Conservation (phyloP, 1,140 invertebrate genomes). For the Heterodera schachtii region DNA sequence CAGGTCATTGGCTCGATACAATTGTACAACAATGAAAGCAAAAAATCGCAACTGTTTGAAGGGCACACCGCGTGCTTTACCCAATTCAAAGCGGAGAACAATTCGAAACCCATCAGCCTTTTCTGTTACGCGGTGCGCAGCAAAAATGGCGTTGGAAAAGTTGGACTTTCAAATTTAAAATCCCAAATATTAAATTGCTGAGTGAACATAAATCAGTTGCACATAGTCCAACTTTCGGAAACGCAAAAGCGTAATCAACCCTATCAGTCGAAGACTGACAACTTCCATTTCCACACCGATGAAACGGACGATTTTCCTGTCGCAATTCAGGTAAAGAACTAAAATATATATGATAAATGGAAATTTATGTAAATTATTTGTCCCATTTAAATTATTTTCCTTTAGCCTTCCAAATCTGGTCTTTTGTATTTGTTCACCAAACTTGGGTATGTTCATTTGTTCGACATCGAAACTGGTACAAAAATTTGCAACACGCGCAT, state of each 20-base stretch:
- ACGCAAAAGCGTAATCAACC: constrained; percentile 91
- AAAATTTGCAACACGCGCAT: constrained; percentile 99
- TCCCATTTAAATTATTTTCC: constrained; percentile 29
- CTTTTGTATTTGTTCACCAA: constrained; percentile 98
- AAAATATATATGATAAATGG: too few species aligned
- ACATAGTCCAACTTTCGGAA: constrained; percentile 97
- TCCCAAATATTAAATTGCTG: too few species aligned
- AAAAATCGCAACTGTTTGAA: constrained; percentile 97
- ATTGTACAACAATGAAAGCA: constrained; percentile 96
- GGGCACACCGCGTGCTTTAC: constrained; percentile 98
- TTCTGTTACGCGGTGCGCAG: constrained; percentile 96
- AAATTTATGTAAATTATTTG: not conserved
- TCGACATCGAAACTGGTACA: constrained; percentile 97
- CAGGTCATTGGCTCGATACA: constrained; percentile 98
- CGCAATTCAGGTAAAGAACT: constrained; percentile 86
- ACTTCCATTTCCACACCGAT: constrained; percentile 97
- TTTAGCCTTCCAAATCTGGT: constrained; percentile 84
- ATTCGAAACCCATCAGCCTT: constrained; percentile 86
- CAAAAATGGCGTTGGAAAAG: constrained; percentile 80
- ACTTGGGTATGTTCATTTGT: constrained; percentile 98
- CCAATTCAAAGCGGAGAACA: constrained; percentile 93
- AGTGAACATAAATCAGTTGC: constrained; percentile 71
- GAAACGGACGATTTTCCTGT: constrained; percentile 98
- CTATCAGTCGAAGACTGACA: constrained; percentile 95
- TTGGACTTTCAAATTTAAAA: constrained; percentile 42